Percentiles rank a stretch among this genome's conserved stretches.
Conservation (phyloP, 2,113 vertebrate genomes). For the Urocolius indicus region DNA sequence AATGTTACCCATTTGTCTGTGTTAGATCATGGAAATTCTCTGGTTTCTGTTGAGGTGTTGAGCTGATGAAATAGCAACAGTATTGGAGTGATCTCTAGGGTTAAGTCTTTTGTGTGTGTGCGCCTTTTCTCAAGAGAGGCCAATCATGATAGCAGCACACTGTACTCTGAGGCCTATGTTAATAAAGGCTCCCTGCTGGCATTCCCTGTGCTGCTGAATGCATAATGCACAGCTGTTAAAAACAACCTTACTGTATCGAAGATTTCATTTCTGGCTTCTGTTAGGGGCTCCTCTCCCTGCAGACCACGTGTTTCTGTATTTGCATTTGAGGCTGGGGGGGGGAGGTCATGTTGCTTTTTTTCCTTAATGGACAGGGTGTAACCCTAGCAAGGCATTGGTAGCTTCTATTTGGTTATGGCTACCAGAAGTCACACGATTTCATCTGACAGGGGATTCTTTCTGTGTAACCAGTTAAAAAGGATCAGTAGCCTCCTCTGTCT, state of each 20-base stretch:
- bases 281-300: background rate
- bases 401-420: background rate
- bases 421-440: background rate
- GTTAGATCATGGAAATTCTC: background rate
- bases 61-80: constrained; percentile 44
- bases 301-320: background rate
- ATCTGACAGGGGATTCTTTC: background rate
- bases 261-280: constrained; percentile 25
- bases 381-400: background rate
- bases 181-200: constrained; percentile 60
- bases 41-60: background rate
- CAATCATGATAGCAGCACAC: constrained; percentile 49
- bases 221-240: constrained; percentile 67
- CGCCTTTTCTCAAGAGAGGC: constrained; percentile 41
- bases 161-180: constrained; percentile 50
- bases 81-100: constrained; percentile 45
- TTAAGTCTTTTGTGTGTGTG: constrained; percentile 52
- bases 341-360: background rate
- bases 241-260: constrained; percentile 43
- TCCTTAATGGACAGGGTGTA: background rate
- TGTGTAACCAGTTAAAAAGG: background rate
- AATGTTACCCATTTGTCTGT: background rate
- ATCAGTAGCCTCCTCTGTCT: background rate
- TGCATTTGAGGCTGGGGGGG: background rate
- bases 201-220: constrained; percentile 52